These are phyloP conservation scores for Antheraea pernyi DNA, from an alignment of 1,140 invertebrate species.

Conservation along the genomic window DNA sequence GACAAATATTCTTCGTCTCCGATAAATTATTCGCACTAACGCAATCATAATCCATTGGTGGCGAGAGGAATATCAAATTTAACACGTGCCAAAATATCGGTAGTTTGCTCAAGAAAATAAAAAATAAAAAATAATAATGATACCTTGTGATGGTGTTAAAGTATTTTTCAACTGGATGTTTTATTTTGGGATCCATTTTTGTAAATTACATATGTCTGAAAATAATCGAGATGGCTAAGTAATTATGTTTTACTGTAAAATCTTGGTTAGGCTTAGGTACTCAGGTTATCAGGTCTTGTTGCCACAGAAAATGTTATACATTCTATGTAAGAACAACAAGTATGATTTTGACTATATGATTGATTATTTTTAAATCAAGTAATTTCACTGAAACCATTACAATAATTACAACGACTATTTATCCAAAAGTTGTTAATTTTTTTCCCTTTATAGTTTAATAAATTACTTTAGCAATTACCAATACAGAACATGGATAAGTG, in stretches of 20 bases:
- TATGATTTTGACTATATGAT: too few relatives aligned
- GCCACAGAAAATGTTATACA: too few relatives aligned
- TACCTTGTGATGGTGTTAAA: conserved; percentile 44
- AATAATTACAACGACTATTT: too few relatives aligned
- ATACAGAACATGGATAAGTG: too few relatives aligned
- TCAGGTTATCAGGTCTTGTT: background rate
- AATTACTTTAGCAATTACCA: too few relatives aligned
- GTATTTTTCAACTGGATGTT: conserved; percentile 57
- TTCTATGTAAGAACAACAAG: too few relatives aligned
- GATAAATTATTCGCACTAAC: conserved; percentile 20
- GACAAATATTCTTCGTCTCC: conserved; percentile 43
- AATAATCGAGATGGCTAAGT: conserved; percentile 23
- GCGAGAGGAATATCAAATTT: conserved; percentile 52
- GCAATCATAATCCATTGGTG: conserved; percentile 51
- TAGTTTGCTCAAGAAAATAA: conserved; percentile 47
- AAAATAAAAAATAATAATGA: conserved; percentile 45
- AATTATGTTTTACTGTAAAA: background rate
- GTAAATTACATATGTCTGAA: background rate
- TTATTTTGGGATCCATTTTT: conserved; percentile 31
- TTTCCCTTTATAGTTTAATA: too few relatives aligned
- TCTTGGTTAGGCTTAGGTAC: background rate
- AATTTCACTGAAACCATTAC: too few relatives aligned
- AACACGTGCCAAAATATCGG: conserved; percentile 55
- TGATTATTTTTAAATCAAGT: too few relatives aligned
- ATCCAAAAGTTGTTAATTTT: too few relatives aligned